Evolutionary conservation across 2,113 vertebrate genomes (phyloP).

Genomic region (Jacana jacana): DNA sequence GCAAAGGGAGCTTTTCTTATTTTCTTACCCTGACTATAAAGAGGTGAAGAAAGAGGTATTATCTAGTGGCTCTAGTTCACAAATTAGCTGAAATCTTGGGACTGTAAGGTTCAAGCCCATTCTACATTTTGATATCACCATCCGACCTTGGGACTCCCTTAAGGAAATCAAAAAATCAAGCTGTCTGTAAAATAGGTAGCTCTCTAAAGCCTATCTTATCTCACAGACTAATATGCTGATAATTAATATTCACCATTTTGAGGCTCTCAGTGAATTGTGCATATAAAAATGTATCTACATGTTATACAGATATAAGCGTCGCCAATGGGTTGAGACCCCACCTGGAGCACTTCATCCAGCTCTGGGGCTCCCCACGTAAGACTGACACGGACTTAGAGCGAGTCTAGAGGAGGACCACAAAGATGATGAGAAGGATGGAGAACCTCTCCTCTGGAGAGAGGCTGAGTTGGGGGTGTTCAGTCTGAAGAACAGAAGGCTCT

Average conservation of each 20-base stretch:
- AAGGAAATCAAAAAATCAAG: neutral
- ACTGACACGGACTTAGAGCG: neutral
- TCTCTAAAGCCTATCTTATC: neutral
- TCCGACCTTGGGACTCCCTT: neutral
- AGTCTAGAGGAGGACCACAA: too few species aligned
- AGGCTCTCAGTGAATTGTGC: neutral
- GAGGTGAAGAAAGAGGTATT: neutral
- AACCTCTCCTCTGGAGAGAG: neutral
- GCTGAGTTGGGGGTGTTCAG: neutral
- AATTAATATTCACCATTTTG: neutral
- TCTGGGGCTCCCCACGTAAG: neutral
- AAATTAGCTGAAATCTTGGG: neutral
- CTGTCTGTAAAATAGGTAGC: neutral
- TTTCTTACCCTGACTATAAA: neutral
- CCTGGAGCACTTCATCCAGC: neutral
- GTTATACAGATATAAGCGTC: neutral
- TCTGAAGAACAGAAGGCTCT: neutral
- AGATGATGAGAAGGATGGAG: neutral
- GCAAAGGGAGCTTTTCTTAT: neutral
- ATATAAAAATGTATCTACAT: neutral
- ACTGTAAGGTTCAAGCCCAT: neutral
- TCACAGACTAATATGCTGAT: neutral
- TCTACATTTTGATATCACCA: neutral
- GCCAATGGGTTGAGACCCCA: neutral
- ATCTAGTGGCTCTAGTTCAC: too few species aligned